These are phyloP conservation scores for Melanocharis versteri DNA, from an alignment of 2,113 vertebrate genomes.

Conservation along the genomic window DNA sequence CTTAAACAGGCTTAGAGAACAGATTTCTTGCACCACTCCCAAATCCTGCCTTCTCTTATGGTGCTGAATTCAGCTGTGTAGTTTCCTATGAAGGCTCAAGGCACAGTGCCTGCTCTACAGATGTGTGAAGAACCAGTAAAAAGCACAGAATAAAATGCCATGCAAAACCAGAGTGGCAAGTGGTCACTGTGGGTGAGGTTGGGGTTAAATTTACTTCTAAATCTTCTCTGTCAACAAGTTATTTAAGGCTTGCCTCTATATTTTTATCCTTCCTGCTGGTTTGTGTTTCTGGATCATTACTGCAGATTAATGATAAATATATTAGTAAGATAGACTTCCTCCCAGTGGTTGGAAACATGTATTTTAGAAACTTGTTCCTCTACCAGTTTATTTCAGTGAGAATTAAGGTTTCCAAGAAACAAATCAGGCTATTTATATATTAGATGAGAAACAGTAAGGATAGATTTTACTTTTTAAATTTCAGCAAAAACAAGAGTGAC, in stretches of 20 bases:
- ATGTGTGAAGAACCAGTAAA: background rate
- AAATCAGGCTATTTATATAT: conserved; percentile 23
- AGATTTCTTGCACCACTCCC: background rate
- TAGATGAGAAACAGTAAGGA: background rate
- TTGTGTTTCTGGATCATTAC: conserved; percentile 52
- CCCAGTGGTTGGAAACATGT: conserved; percentile 27
- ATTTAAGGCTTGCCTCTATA: conserved; percentile 41
- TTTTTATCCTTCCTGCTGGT: conserved; percentile 54
- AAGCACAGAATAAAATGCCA: background rate
- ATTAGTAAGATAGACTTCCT: conserved; percentile 49
- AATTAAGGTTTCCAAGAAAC: conserved; percentile 56
- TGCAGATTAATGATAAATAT: conserved; percentile 44
- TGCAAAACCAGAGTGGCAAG: background rate
- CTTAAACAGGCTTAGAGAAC: background rate
- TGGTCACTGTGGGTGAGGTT: background rate
- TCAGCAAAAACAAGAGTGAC: background rate
- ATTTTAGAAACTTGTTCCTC: conserved; percentile 46
- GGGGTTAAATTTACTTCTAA: conserved; percentile 11
- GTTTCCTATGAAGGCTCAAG: background rate
- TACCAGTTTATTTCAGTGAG: conserved; percentile 9
- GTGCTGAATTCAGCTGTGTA: background rate
- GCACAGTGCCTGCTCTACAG: background rate
- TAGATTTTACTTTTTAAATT: conserved; percentile 1
- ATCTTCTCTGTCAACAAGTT: conserved; percentile 37
- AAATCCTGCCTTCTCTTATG: background rate